Percentiles rank a stretch among this genome's conserved stretches.
These are phyloP conservation scores for Tineola bisselliella DNA, from an alignment of 2,888 invertebrate genomes.

Conservation along the genomic window DNA sequence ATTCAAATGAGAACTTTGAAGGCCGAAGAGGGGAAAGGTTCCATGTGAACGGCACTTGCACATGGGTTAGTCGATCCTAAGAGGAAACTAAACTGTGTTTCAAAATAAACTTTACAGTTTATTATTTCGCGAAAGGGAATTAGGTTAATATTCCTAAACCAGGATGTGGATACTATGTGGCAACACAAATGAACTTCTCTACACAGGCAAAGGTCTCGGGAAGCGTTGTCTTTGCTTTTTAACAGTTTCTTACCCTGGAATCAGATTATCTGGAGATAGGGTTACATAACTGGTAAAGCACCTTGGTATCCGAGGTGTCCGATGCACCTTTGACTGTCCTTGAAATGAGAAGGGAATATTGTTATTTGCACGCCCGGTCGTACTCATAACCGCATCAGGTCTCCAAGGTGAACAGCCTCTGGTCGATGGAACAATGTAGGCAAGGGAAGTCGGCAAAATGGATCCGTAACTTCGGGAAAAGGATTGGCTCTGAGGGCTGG, in stretches of 20 bases:
- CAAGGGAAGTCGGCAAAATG: slow-evolving; percentile 76
- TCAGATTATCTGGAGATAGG: slow-evolving; percentile 63
- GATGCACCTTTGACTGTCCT: slow-evolving; percentile 35
- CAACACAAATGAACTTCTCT: slow-evolving; percentile 62
- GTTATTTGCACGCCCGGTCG: slow-evolving; percentile 48
- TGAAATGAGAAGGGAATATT: slow-evolving; percentile 40
- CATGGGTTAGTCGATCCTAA: slow-evolving; percentile 69
- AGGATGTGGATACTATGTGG: slow-evolving; percentile 56
- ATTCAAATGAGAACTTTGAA: slow-evolving; percentile 71
- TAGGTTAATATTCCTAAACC: slow-evolving; percentile 70
- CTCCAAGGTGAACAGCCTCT: slow-evolving; percentile 77
- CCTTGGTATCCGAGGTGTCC: slow-evolving; percentile 30
- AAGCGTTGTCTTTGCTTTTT: slow-evolving; percentile 46
- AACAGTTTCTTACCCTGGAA: slow-evolving; percentile 55
- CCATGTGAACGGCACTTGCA: slow-evolving; percentile 60
- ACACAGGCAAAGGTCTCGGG: slow-evolving; percentile 63
- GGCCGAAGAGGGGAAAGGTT: slow-evolving; percentile 70
- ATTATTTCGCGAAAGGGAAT: slow-evolving; percentile 67
- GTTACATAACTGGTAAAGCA: slow-evolving; percentile 48
- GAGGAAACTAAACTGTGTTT: slow-evolving; percentile 33
- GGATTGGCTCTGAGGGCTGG: slow-evolving; percentile 78
- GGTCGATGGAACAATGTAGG: slow-evolving; percentile 74
- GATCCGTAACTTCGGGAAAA: slow-evolving; percentile 74
- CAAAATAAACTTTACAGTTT: slow-evolving; percentile 40
- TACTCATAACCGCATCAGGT: slow-evolving; percentile 81